Conservation (phyloP, 2,888 invertebrate species). For the Coenonympha arcania region DNA sequence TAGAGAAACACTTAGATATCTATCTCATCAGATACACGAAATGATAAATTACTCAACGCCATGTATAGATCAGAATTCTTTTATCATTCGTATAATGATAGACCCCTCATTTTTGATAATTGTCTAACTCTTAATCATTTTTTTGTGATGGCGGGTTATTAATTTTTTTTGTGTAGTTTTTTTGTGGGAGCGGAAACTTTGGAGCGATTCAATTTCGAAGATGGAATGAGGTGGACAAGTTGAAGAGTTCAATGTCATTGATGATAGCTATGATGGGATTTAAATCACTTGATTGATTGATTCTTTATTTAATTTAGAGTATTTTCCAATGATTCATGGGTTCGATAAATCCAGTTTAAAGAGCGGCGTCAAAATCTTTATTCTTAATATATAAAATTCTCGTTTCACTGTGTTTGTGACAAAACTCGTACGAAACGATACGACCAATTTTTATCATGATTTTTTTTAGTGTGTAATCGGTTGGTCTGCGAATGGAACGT, state of each 20-base stretch:
- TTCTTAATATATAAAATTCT: no score
- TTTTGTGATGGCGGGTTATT: constrained; percentile 43
- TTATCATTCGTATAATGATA: constrained; percentile 25
- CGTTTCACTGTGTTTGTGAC: no score
- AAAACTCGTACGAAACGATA: no score
- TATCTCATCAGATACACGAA: constrained; percentile 33
- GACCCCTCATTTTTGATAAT: constrained; percentile 38
- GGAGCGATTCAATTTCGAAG: constrained; percentile 3
- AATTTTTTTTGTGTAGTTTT: constrained; percentile 33
- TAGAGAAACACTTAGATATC: constrained; percentile 31
- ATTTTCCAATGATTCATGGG: no score
- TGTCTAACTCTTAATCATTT: constrained; percentile 31
- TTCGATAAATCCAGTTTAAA: no score
- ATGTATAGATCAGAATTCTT: constrained; percentile 23
- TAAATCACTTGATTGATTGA: background rate
- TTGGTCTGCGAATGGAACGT: no score
- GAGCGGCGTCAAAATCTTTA: no score
- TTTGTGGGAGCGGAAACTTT: constrained; percentile 25
- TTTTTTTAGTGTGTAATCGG: no score
- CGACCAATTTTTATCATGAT: no score
- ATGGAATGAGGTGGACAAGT: constrained; percentile 9
- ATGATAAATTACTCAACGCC: constrained; percentile 33
- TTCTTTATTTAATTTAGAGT: background rate
- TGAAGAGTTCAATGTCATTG: background rate
- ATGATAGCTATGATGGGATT: background rate